Conservation (phyloP, 2,113 vertebrate genomes). For the Hippoglossus stenolepis region DNA sequence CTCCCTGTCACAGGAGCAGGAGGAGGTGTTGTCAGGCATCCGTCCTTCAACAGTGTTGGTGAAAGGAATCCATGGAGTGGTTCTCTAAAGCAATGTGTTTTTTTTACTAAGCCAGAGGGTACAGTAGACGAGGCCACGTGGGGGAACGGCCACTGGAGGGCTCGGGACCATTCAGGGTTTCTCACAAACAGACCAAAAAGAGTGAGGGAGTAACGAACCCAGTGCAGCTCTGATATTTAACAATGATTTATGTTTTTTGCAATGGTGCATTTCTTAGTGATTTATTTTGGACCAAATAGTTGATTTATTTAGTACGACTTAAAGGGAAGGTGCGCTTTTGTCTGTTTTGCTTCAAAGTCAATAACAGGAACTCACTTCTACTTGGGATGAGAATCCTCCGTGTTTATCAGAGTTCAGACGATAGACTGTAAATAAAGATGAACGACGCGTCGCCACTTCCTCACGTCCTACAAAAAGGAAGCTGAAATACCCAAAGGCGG, state of each 20-base stretch:
- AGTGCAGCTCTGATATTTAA: not conserved
- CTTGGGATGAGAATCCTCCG: constrained; percentile 3
- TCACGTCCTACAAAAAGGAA: too few relatives aligned
- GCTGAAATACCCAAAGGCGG: not conserved
- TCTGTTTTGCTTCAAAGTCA: not conserved
- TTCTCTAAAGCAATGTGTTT: constrained; percentile 66
- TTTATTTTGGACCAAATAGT: not conserved
- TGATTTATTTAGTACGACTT: not conserved
- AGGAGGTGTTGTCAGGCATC: constrained; percentile 54
- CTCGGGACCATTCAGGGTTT: constrained; percentile 59
- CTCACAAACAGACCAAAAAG: constrained; percentile 42
- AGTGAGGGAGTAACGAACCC: not conserved
- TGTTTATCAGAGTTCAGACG: constrained; percentile 1
- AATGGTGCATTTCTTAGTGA: not conserved
- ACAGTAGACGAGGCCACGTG: constrained; percentile 50
- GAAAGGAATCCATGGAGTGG: constrained; percentile 87
- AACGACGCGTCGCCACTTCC: not conserved
- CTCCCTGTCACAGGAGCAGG: constrained; percentile 31
- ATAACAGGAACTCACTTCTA: not conserved
- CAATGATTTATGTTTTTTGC: not conserved
- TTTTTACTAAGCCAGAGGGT: constrained; percentile 63
- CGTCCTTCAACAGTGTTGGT: constrained; percentile 84
- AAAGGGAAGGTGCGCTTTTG: not conserved
- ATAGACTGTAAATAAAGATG: too few relatives aligned
- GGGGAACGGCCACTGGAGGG: constrained; percentile 70